Conservation (phyloP, 2,797 vertebrate genomes). For the Allobates femoralis region DNA sequence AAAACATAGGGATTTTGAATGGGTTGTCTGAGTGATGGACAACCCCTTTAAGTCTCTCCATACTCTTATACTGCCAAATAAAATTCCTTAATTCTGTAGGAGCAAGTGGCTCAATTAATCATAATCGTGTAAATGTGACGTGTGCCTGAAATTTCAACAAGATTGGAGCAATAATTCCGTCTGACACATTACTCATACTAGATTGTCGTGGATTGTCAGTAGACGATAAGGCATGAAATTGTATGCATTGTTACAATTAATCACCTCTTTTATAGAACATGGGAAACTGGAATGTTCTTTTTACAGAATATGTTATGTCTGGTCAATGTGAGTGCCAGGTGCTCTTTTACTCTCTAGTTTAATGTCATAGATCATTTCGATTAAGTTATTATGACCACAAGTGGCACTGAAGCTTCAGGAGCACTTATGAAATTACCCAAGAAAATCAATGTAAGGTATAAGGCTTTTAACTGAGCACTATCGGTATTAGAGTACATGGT, state of each 20-base stretch:
- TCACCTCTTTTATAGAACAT: neutral
- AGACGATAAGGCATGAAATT: neutral
- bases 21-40: no score
- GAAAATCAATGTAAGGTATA: slow-evolving; percentile 9
- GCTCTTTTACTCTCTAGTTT: neutral
- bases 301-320: neutral
- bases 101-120: neutral
- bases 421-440: slow-evolving; percentile 11
- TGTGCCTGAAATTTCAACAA: neutral
- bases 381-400: neutral
- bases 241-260: neutral
- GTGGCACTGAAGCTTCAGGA: neutral
- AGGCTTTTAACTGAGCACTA: slow-evolving; percentile 7
- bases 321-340: neutral
- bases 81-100: neutral
- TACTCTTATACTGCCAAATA: neutral
- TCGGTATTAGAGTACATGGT: neutral
- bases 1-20: no score
- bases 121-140: neutral
- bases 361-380: slow-evolving; percentile 13
- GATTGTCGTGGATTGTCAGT: neutral
- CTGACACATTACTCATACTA: neutral
- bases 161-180: neutral
- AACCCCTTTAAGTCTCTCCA: no score
- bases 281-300: neutral